Percentiles rank a stretch among this genome's conserved stretches.
phyloP scores from a whole-genome alignment of 2,113 vertebrate species.

The cattle (Bos taurus) region ARS-UCD2.0 NC_037345.1:49965001-49965500 shows the following conservation, averaged over 20 bases:
- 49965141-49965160: neutral
- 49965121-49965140: neutral
- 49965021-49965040: neutral
- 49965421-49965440: neutral
- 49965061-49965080: neutral
- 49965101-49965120: neutral
- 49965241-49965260: neutral
- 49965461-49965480: neutral
- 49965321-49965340: neutral
- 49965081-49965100: neutral
- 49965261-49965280: neutral
- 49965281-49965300: neutral
- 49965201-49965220: neutral
- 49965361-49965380: neutral
- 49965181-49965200: neutral
- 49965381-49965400: neutral
- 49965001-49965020: slow-evolving; percentile 89
- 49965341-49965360: neutral
- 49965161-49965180: neutral
- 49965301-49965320: neutral
- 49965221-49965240: neutral
- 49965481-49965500: neutral
- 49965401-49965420: neutral
- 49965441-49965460: neutral
- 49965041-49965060: neutral